Evolutionary conservation across 2,888 invertebrate genomes (phyloP).

Genomic region (Melanargia galathea): DNA sequence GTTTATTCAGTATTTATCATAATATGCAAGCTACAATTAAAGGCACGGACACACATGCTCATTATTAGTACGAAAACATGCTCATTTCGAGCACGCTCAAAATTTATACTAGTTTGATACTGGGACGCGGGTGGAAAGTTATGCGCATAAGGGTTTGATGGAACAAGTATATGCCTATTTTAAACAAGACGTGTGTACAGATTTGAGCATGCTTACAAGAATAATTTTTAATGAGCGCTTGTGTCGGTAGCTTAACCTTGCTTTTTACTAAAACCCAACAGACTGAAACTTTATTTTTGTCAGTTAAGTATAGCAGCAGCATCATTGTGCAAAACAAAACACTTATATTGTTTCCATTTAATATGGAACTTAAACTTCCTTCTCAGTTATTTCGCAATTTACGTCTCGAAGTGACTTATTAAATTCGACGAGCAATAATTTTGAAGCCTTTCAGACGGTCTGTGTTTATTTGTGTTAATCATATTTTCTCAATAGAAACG

Average conservation of each 20-base stretch:
- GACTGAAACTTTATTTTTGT: conserved; percentile 31
- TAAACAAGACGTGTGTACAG: too few species aligned
- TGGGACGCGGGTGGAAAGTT: too few species aligned
- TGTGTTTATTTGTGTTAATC: conserved; percentile 45
- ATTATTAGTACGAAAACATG: too few species aligned
- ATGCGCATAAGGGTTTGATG: too few species aligned
- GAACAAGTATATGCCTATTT: too few species aligned
- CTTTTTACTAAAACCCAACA: conserved; percentile 29
- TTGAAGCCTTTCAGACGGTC: conserved; percentile 68
- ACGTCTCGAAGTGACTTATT: conserved; percentile 14
- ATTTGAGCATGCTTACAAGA: too few species aligned
- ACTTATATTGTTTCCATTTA: not conserved
- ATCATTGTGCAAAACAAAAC: not conserved
- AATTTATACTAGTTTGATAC: too few species aligned
- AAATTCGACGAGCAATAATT: conserved; percentile 68
- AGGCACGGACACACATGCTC: too few species aligned
- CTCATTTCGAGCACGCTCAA: too few species aligned
- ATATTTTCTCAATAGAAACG: conserved; percentile 14
- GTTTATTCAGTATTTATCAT: conserved; percentile 23
- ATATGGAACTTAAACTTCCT: not conserved
- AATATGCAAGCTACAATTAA: conserved; percentile 12
- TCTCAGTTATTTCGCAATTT: not conserved
- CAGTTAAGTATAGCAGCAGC: not conserved
- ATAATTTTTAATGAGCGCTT: too few species aligned
- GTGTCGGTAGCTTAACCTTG: too few species aligned